Base-by-base conservation (phyloP, 2,888 invertebrate species). In the Drosophila eohydei region DNA sequence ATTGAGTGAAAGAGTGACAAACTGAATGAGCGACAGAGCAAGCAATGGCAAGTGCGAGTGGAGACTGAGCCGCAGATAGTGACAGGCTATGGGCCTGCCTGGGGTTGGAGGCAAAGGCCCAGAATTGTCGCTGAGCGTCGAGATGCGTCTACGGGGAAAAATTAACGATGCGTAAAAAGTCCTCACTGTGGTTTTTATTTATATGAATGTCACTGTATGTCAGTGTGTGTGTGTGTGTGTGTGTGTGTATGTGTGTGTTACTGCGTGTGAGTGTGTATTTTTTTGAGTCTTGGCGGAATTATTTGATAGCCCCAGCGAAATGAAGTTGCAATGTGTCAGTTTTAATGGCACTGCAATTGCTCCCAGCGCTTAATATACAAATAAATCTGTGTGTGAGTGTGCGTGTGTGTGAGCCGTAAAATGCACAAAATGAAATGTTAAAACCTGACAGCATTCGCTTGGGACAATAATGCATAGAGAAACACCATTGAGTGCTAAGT, bases 141-240 rank as follows among this genome's bases (percentile, higher is more conserved):
- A 71, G 58, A 63, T 71, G 63, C 62, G 82, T 82, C 88, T 81
- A 74, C 74, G 77, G 87, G 87, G 77, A 71, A 58, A 89, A 90
- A 90, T 88, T 88, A 88, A 88, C 88, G 88, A 88, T 83, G 88
- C 90, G 90, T 87, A 84, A 88, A 88, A 88, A 84, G 82, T 82
- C 75, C 76, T 81, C 68, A 65, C 58, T 69, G 63, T 71, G 69
- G 62, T 74, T 73, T 85, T 74, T 72, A 68, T 74, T 63, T 68
- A 67, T 70, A 61, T 62, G 56, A 63, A 50, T 64, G 30, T 60
- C 30, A 38, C 48, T 30, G 6, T 3, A 30, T 30, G 6, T 30
- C 2, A 40, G 34, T 46, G 32, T 14, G 32, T n/a, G 61, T 36
- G 36, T 52, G 43, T 34, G 52, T 52, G 43, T 26, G 12, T 26